These are phyloP conservation scores for Arion vulgaris DNA, from an alignment of 1,140 invertebrate species.

Conservation along the genomic window DNA sequence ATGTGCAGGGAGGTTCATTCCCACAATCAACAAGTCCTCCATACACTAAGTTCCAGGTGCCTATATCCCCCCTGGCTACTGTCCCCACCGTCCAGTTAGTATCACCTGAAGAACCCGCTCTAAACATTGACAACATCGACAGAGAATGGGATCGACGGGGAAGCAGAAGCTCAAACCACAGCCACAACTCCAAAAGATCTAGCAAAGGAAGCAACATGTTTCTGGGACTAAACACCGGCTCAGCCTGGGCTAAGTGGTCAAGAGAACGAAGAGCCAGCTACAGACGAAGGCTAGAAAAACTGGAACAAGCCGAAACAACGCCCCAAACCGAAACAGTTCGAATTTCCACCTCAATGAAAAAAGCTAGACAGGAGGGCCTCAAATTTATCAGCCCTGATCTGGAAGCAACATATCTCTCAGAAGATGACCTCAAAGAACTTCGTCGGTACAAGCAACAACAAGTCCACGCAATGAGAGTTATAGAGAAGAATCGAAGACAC, in stretches of 20 bases:
- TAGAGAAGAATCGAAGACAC: conserved; percentile 62
- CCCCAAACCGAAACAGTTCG: conserved; percentile 44
- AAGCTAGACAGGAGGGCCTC: conserved; percentile 67
- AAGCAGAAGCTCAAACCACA: conserved; percentile 45
- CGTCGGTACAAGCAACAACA: conserved; percentile 59
- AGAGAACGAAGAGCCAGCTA: conserved; percentile 62
- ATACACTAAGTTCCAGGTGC: conserved; percentile 11
- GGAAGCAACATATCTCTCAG: conserved; percentile 62
- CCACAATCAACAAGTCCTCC: conserved; percentile 2
- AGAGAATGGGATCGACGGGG: conserved; percentile 53
- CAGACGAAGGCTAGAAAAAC: conserved; percentile 56
- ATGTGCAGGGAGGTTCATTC: neutral
- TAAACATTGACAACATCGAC: conserved; percentile 55
- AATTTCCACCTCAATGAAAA: conserved; percentile 68
- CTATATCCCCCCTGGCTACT: neutral
- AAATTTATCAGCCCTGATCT: conserved; percentile 68
- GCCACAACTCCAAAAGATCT: conserved; percentile 38
- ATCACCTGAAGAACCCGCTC: conserved; percentile 30
- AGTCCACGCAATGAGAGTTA: conserved; percentile 57
- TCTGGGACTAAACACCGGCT: conserved; percentile 56
- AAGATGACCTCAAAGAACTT: conserved; percentile 65
- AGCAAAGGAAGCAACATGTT: conserved; percentile 40
- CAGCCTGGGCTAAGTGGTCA: conserved; percentile 69
- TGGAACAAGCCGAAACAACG: conserved; percentile 51
- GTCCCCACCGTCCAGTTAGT: conserved; percentile 18